Conservation (phyloP, 2,888 invertebrate species). For the Candidula unifasciata region DNA sequence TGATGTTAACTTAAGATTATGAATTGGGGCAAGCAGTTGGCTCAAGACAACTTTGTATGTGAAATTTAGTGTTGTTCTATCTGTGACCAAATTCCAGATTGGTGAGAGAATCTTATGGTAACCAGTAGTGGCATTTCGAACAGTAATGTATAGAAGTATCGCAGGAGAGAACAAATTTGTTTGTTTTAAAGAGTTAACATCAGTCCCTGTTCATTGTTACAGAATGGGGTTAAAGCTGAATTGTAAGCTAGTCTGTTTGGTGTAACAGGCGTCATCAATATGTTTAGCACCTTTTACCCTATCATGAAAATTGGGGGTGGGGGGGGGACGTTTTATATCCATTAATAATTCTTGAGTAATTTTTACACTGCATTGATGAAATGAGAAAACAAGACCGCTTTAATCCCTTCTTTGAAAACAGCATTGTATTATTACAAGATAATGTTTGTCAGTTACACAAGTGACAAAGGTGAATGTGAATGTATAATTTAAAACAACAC, state of each 20-base stretch:
- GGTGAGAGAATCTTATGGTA: no score
- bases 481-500: background rate
- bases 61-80: no score
- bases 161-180: no score
- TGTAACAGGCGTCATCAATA: no score
- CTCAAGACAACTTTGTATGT: no score
- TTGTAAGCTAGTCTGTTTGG: background rate
- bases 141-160: no score
- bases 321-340: background rate
- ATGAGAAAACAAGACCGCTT: conserved; percentile 6
- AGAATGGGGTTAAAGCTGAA: background rate
- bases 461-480: conserved; percentile 34
- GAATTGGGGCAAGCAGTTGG: no score
- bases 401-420: background rate
- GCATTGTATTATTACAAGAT: background rate
- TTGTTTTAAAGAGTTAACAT: background rate
- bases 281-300: background rate
- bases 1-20: background rate
- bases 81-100: no score
- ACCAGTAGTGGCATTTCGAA: no score
- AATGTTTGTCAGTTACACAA: conserved; percentile 10
- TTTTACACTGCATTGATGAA: background rate
- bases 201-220: background rate
- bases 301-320: background rate
- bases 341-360: background rate